Percentiles rank a stretch among this genome's conserved stretches.
phyloP scores from a whole-genome alignment of 2,888 invertebrate species.

The Flabesymbios commensalis region DNA sequence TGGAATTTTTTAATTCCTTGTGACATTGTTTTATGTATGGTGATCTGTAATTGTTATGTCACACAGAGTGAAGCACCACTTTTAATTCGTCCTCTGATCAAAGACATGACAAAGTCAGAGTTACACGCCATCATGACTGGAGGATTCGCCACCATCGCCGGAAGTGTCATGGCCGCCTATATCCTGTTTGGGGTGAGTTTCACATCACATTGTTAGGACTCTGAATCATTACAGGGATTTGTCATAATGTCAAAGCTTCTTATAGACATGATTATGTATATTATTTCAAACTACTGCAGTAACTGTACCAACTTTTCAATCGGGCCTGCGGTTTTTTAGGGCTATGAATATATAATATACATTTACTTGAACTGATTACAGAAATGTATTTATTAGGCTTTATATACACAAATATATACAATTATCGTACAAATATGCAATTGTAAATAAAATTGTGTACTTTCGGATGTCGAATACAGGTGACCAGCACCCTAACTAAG shows the following conservation, averaged over 20 bases:
- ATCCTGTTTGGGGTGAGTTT: conserved; percentile 79
- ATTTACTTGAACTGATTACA: too few species aligned
- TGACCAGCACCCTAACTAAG: too few species aligned
- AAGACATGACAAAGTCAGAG: conserved; percentile 85
- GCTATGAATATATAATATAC: too few species aligned
- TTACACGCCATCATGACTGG: conserved; percentile 91
- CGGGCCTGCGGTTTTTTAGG: background rate
- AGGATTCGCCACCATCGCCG: conserved; percentile 94
- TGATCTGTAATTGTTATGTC: too few species aligned
- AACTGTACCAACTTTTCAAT: background rate
- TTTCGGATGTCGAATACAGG: too few species aligned
- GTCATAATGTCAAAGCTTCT: background rate
- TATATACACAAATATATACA: too few species aligned
- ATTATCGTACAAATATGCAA: too few species aligned
- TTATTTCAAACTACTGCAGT: background rate
- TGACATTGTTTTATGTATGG: too few species aligned
- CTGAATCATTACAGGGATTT: background rate
- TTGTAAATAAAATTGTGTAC: too few species aligned
- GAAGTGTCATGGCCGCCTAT: conserved; percentile 85
- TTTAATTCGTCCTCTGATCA: conserved; percentile 83
- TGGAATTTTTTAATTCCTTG: too few species aligned
- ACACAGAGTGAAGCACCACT: conserved; percentile 85
- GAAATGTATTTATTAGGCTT: too few species aligned
- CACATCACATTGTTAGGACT: background rate
- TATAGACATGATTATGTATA: background rate